Evolutionary conservation across 2,113 vertebrate species (phyloP), one percentile per base, ranked within the genome.

Genomic region (Empidonax alnorum): DNA sequence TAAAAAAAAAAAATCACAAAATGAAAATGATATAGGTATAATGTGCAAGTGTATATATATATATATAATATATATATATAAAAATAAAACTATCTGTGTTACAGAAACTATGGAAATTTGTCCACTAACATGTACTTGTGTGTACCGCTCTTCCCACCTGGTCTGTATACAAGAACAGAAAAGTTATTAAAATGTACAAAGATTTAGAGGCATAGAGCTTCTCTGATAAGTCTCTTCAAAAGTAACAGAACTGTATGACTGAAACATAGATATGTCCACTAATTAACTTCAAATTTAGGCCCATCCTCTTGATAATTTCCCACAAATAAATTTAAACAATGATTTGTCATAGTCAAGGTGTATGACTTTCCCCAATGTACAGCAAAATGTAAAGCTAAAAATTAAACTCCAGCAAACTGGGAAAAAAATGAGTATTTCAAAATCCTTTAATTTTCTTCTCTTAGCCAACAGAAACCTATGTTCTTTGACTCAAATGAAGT

Each of bases 401-500:
- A 59, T 52, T 37, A 10, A 19, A 65, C 6, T 20, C 9, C 11
- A 84, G 76, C 3, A 66, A 65, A 77, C 25, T 24, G 77, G 39
- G 61, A 72, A 81, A 82, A 65, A 82, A 66, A 25, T 2, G 62
- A 63, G 15, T 24, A 0, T 82, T 84, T 23, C 24, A 76, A 83
- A 86, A 30, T 20, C 3, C 6, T 22, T 1, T 10, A 44, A 62
- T 55, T 87, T 87, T 81, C 41, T 94, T 94, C 25, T 94, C 47
- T 62, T 84, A 94, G 56, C 50, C 81, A 97, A 85, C 3, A 59
- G 72, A 95, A 93, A 71, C 62, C 86, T 95, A 96, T 56, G 39
- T 97, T 94, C 58, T 91, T 84, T 94, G 50, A 94, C 77, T 97
- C 95, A 93, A 95, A 79, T 96, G 89, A 97, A 97, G 94, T 96